Evolutionary conservation across 2,113 vertebrate genomes (phyloP).

Genomic region (Todiramphus chloris): DNA sequence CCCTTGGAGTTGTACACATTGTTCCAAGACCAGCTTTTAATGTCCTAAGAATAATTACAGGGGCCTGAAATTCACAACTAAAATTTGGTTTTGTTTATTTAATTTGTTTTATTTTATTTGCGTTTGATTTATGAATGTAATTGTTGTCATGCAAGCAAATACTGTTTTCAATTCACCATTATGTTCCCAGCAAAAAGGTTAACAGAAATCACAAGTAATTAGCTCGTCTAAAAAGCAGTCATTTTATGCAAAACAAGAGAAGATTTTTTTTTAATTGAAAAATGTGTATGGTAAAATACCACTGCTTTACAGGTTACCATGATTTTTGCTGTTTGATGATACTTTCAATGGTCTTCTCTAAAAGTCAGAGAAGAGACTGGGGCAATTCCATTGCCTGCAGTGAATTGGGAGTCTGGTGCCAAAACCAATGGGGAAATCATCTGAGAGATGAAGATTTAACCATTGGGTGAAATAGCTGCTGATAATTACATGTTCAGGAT

Average conservation of each 20-base stretch:
- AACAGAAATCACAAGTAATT: neutral
- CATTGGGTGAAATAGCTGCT: neutral
- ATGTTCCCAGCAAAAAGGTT: neutral
- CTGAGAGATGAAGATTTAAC: neutral
- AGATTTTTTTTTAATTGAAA: neutral
- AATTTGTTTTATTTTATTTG: too few species aligned
- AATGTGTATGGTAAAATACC: neutral
- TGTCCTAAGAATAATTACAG: neutral
- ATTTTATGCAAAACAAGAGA: neutral
- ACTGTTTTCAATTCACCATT: neutral
- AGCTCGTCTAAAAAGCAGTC: neutral
- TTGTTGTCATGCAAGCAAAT: neutral
- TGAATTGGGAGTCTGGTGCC: neutral
- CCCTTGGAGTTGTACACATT: accelerated
- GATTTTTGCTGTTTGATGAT: neutral
- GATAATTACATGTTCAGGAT: neutral
- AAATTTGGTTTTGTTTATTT: slow-evolving; percentile 9
- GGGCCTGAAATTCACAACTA: neutral
- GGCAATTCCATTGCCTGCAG: neutral
- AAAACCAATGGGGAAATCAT: neutral
- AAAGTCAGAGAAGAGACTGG: neutral
- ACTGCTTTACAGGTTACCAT: neutral
- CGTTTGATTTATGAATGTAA: neutral
- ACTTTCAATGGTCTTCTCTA: neutral
- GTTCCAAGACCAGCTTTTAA: neutral